A percentile compares a stretch with the other conserved stretches of the same genome.
These are phyloP conservation scores for Neoascia interrupta DNA, from an alignment of 2,888 invertebrate genomes.

Conservation along the genomic window DNA sequence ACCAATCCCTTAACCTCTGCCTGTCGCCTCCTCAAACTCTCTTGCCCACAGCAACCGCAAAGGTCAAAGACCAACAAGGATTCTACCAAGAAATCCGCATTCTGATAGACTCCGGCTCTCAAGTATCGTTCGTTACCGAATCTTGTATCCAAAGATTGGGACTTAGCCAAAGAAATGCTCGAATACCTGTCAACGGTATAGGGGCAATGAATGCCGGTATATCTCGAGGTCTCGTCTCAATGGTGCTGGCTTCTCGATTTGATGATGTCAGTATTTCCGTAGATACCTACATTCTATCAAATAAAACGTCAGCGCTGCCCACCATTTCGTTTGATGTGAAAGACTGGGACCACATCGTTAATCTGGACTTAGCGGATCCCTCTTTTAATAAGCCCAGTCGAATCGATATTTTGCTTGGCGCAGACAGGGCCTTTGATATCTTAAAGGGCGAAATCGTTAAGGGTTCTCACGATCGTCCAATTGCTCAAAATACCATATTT, in stretches of 20 bases:
- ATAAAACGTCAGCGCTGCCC: neutral
- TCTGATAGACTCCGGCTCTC: too few relatives aligned
- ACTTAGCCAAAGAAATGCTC: neutral
- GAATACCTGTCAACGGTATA: conserved; percentile 29
- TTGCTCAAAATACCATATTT: conserved; percentile 16
- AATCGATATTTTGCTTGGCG: conserved; percentile 26
- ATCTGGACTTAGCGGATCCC: conserved; percentile 15
- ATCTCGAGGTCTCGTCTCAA: conserved; percentile 4
- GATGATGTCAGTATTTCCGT: conserved; percentile 7
- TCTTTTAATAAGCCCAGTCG: neutral
- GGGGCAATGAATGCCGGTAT: neutral
- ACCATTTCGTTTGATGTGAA: conserved; percentile 10
- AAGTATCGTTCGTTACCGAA: conserved; percentile 12
- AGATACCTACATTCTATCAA: conserved; percentile 15
- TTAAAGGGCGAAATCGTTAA: neutral
- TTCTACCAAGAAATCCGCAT: too few relatives aligned
- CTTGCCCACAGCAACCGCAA: neutral
- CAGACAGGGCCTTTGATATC: conserved; percentile 14
- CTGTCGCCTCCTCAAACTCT: neutral
- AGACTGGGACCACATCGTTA: conserved; percentile 19
- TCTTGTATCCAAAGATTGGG: neutral
- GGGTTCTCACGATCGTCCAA: neutral
- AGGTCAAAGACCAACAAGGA: neutral
- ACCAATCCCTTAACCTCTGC: neutral
- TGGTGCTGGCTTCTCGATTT: neutral